Evolutionary conservation across 2,113 vertebrate genomes (phyloP).

Genomic region (Muntiacus reevesi): DNA sequence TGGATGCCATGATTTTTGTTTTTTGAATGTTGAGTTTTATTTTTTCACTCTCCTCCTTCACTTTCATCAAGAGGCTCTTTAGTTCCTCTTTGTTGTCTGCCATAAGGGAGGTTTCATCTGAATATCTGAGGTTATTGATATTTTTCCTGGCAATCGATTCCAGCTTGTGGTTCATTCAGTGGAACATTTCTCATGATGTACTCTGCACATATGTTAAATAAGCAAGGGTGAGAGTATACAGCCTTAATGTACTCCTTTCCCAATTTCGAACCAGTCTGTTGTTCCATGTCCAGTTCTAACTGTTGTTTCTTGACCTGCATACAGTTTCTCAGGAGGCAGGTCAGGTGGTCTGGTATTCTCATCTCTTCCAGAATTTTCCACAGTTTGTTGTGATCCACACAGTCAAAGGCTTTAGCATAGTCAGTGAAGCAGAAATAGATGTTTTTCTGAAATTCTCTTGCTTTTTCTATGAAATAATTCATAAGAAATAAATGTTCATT

Average conservation of each 20-base stretch:
- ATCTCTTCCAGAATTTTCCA: background rate
- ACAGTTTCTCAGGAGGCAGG: background rate
- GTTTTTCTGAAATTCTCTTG: background rate
- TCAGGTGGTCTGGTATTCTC: background rate
- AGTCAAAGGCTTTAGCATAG: background rate
- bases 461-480: background rate
- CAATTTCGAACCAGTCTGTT: background rate
- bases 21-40: background rate
- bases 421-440: background rate
- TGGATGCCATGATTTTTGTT: background rate
- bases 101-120: background rate
- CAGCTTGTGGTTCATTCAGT: background rate
- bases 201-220: background rate
- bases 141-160: background rate
- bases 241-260: background rate
- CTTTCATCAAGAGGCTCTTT: background rate
- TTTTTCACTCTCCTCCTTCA: background rate
- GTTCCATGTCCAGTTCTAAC: background rate
- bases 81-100: background rate
- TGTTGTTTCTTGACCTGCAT: background rate
- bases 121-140: background rate
- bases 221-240: background rate
- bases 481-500: background rate
- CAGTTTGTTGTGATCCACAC: background rate
- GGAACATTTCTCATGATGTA: background rate